A percentile compares a stretch with the other conserved stretches of the same genome.
These are phyloP conservation scores for Gryon sp. DNA, from an alignment of 1,140 invertebrate genomes.

Conservation along the genomic window DNA sequence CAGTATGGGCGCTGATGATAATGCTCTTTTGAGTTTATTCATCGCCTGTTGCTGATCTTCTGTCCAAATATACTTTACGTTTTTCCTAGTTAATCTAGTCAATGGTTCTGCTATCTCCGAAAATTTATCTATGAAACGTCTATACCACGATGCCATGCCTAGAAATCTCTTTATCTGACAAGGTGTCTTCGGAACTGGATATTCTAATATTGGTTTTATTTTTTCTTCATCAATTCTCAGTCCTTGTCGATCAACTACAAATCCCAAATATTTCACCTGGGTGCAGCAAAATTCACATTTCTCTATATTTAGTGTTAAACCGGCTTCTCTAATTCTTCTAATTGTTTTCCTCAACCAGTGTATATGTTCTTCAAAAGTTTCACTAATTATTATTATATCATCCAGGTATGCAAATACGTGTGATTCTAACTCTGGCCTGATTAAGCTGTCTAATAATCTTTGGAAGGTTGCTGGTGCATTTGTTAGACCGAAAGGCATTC, in stretches of 20 bases:
- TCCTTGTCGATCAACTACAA: slow-evolving; percentile 53
- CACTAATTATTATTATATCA: slow-evolving; percentile 8
- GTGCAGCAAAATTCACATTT: slow-evolving; percentile 62
- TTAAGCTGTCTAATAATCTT: too few species aligned
- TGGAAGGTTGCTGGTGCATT: too few species aligned
- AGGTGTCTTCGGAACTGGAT: too few species aligned
- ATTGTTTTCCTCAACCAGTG: slow-evolving; percentile 51
- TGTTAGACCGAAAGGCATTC: slow-evolving; percentile 30
- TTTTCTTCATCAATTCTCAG: slow-evolving; percentile 64
- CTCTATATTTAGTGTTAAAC: slow-evolving; percentile 54
- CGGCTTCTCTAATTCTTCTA: slow-evolving; percentile 29
- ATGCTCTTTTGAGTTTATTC: not conserved
- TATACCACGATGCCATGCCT: too few species aligned
- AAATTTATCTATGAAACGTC: not conserved
- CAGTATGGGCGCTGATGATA: too few species aligned
- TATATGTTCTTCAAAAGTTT: too few species aligned
- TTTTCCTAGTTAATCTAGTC: not conserved
- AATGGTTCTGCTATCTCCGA: slow-evolving; percentile 5
- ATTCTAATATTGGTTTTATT: slow-evolving; percentile 50
- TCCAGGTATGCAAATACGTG: too few species aligned
- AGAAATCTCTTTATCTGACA: not conserved
- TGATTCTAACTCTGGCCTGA: too few species aligned
- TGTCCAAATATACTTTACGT: not conserved
- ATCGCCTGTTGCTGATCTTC: not conserved
- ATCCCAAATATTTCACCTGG: slow-evolving; percentile 61